phyloP scores from a whole-genome alignment of 2,888 invertebrate species.

The Adineta ricciae region DNA sequence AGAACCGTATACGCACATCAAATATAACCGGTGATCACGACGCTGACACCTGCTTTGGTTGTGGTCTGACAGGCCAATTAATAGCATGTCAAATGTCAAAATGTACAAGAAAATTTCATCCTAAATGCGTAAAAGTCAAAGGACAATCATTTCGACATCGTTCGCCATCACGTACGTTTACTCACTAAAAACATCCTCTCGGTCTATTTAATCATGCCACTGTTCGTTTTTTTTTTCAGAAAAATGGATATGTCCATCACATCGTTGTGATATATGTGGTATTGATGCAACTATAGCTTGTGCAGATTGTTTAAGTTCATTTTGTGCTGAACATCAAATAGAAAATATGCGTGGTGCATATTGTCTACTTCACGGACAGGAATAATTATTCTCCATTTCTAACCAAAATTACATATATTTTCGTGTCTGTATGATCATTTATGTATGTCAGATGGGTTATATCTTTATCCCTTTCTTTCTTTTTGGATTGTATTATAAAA shows the following conservation, averaged over 20 bases:
- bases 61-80: constrained; percentile 16
- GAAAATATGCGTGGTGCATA: constrained; percentile 3
- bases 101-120: constrained; percentile 16
- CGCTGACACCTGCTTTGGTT: background rate
- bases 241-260: background rate
- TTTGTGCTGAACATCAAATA: constrained; percentile 13
- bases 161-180: background rate
- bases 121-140: background rate
- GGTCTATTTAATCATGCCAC: background rate
- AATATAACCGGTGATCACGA: constrained; percentile 4
- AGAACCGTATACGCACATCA: constrained; percentile 7
- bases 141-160: constrained; percentile 1
- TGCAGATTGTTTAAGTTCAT: constrained; percentile 15
- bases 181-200: background rate
- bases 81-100: constrained; percentile 11
- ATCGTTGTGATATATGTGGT: constrained; percentile 16
- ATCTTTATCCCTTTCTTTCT: background rate
- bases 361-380: background rate
- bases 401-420: background rate
- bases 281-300: background rate
- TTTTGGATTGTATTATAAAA: background rate
- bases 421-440: background rate
- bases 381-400: background rate
- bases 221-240: background rate
- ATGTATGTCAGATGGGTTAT: background rate